A percentile compares a stretch with the other conserved stretches of the same genome.
phyloP scores from a whole-genome alignment of 2,797 vertebrate genomes.

The Manis pentadactyla region DNA sequence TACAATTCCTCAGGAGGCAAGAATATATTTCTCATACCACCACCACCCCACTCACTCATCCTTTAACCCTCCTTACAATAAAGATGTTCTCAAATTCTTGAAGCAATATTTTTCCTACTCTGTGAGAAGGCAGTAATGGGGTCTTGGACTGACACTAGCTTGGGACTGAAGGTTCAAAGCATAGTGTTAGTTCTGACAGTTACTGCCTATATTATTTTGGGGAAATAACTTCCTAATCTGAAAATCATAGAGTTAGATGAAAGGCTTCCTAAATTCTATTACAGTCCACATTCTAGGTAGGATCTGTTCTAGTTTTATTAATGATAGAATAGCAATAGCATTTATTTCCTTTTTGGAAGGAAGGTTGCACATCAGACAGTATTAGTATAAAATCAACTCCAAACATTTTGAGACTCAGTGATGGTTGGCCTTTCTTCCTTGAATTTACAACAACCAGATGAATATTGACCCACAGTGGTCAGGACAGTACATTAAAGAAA shows the following conservation, averaged over 20 bases:
- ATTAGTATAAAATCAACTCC: background rate
- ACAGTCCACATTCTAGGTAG: background rate
- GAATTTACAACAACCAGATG: background rate
- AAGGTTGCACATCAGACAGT: background rate
- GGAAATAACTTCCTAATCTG: background rate
- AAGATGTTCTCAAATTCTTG: background rate
- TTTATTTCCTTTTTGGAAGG: background rate
- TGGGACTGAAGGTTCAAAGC: background rate
- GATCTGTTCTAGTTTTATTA: background rate
- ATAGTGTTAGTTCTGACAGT: background rate
- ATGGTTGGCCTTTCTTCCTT: background rate
- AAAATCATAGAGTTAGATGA: background rate
- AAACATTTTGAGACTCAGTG: background rate
- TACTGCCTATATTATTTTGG: background rate
- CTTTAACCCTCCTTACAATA: too few species aligned
- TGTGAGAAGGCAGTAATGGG: background rate
- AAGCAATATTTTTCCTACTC: background rate
- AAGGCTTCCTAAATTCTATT: background rate
- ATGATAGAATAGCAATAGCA: background rate
- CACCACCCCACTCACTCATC: background rate
- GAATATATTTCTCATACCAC: background rate
- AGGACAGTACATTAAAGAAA: background rate
- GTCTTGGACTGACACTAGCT: background rate
- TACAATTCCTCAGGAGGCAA: too few species aligned
- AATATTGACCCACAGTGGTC: rapidly evolving